Evolutionary conservation across 2,888 invertebrate genomes (phyloP).

Genomic region (Formica aserva): DNA sequence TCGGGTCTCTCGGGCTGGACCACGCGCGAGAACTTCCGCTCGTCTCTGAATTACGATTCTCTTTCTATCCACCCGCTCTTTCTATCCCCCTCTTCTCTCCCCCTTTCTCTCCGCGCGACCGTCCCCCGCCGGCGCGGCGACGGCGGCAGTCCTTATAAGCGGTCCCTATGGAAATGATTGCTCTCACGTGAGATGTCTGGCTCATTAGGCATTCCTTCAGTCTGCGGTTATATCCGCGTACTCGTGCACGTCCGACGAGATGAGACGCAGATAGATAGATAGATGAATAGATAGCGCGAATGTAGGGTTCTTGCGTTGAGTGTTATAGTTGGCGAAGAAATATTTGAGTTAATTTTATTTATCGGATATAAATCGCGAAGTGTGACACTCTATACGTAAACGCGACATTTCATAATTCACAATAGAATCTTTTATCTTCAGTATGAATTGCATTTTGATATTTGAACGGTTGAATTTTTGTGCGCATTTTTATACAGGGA

Average conservation of each 20-base stretch:
- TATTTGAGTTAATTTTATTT: neutral
- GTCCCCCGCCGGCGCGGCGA: slow-evolving; percentile 15
- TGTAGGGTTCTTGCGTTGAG: neutral
- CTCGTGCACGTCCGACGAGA: slow-evolving; percentile 22
- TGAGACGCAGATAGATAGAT: slow-evolving; percentile 11
- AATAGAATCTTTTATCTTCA: neutral
- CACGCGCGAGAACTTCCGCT: slow-evolving; percentile 57
- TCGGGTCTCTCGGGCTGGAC: slow-evolving; percentile 51
- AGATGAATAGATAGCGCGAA: slow-evolving; percentile 25
- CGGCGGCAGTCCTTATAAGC: slow-evolving; percentile 65
- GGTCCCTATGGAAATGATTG: slow-evolving; percentile 80
- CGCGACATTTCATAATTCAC: neutral
- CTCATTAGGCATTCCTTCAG: slow-evolving; percentile 83
- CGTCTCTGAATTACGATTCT: slow-evolving; percentile 70
- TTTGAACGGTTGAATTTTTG: neutral
- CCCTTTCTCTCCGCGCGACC: neutral
- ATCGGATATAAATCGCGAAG: neutral
- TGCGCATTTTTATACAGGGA: neutral
- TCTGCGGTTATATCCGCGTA: slow-evolving; percentile 75
- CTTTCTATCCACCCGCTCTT: slow-evolving; percentile 13
- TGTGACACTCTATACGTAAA: neutral
- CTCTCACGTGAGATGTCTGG: slow-evolving; percentile 81
- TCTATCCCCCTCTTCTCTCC: neutral
- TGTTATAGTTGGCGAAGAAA: neutral
- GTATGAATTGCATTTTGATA: neutral